phyloP scores from a whole-genome alignment of 2,797 vertebrate species.

The Centropyge bicolor region DNA sequence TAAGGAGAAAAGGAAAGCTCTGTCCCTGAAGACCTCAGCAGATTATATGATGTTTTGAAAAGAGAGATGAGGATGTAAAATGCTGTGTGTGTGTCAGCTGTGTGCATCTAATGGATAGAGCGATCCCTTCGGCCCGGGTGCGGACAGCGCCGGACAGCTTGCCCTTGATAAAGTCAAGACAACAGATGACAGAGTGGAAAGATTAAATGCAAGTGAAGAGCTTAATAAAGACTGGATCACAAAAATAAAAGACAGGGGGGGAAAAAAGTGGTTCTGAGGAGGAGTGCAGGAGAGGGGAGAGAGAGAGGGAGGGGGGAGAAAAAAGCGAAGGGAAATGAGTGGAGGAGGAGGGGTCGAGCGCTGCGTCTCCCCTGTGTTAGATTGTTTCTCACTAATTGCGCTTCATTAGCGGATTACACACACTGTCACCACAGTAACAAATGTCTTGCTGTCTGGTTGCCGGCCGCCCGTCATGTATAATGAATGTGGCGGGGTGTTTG shows the following conservation, averaged over 20 bases:
- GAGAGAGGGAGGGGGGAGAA: conserved; percentile 20
- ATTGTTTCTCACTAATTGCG: conserved; percentile 85
- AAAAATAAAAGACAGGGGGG: conserved; percentile 45
- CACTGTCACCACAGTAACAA: conserved; percentile 83
- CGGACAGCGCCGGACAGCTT: conserved; percentile 68
- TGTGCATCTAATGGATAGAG: conserved; percentile 72
- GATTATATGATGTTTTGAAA: conserved; percentile 82
- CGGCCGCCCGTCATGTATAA: conserved; percentile 81
- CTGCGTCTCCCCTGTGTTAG: conserved; percentile 78
- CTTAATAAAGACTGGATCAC: conserved; percentile 70
- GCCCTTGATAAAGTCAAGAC: conserved; percentile 77
- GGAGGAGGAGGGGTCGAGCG: conserved; percentile 67
- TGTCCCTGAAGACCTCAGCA: conserved; percentile 77
- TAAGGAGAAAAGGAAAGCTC: conserved; percentile 72
- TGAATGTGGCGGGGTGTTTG: conserved; percentile 85
- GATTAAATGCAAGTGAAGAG: conserved; percentile 74
- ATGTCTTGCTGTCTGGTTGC: conserved; percentile 81
- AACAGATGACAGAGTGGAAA: conserved; percentile 61
- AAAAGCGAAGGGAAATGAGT: conserved; percentile 42
- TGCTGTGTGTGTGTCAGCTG: conserved; percentile 36
- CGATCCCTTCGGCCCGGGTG: conserved; percentile 69
- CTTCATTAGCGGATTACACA: conserved; percentile 87
- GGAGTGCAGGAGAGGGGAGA: conserved; percentile 29
- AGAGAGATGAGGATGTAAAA: conserved; percentile 78
- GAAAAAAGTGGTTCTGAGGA: conserved; percentile 46